These are phyloP conservation scores for Megastigmus dorsalis DNA, from an alignment of 2,888 invertebrate genomes.

Conservation along the genomic window DNA sequence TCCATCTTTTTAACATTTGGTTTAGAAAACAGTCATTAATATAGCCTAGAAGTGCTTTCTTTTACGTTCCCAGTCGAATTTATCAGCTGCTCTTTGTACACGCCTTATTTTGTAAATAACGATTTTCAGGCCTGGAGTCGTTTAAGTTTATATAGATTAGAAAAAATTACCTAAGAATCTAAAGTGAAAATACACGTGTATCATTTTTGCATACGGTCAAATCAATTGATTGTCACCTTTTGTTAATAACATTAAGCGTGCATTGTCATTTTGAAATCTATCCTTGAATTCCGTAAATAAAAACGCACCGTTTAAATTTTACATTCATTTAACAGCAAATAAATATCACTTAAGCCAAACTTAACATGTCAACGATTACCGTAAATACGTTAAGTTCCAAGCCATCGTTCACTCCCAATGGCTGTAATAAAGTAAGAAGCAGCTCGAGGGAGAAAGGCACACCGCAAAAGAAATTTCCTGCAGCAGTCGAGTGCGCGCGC, in stretches of 20 bases:
- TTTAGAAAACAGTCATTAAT: neutral
- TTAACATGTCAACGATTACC: neutral
- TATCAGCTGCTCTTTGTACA: neutral
- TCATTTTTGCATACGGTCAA: no score
- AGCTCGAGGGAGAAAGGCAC: conserved; percentile 6
- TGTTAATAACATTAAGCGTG: no score
- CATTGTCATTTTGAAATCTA: no score
- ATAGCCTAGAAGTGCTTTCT: neutral
- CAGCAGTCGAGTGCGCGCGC: no score
- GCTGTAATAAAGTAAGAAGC: conserved; percentile 7
- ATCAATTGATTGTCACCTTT: no score
- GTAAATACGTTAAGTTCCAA: conserved; percentile 17
- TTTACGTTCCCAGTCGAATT: neutral
- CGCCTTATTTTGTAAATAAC: neutral
- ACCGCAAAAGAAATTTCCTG: conserved; percentile 11
- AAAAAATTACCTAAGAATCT: neutral
- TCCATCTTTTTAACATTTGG: neutral
- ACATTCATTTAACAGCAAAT: neutral
- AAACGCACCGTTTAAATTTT: neutral
- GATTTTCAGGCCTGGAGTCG: neutral
- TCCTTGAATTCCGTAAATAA: no score
- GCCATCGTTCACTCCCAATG: conserved; percentile 12
- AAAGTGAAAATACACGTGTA: no score
- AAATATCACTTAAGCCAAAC: neutral
- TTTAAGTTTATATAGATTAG: neutral